Percentiles rank a stretch among this genome's conserved stretches.
Conservation (phyloP, 2,113 vertebrate species). For the Tapirus terrestris region DNA sequence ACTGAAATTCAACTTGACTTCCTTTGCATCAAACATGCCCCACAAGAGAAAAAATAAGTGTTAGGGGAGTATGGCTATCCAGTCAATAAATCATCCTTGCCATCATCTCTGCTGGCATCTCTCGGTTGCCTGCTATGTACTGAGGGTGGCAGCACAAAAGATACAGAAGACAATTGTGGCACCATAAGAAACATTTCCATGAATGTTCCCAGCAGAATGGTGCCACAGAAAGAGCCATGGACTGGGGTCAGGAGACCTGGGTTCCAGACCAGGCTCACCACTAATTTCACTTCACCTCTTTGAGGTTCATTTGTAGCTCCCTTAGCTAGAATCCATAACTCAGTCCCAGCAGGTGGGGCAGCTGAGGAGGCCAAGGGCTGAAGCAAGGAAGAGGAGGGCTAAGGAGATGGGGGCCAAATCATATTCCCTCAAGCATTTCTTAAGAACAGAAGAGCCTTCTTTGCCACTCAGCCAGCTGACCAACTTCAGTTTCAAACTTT, state of each 20-base stretch:
- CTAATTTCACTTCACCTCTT: slow-evolving; percentile 23
- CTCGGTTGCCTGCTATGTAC: neutral
- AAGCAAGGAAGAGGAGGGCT: neutral
- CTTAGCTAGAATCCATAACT: neutral
- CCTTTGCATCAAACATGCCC: neutral
- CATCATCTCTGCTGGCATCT: slow-evolving; percentile 5
- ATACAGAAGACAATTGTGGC: neutral
- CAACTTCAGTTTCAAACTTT: slow-evolving; percentile 48
- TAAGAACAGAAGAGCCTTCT: neutral
- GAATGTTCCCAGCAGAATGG: neutral
- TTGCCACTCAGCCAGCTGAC: neutral
- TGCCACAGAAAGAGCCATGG: neutral
- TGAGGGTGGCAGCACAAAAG: neutral
- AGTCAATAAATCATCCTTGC: neutral
- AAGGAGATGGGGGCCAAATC: neutral
- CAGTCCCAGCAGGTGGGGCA: neutral
- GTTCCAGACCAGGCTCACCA: neutral
- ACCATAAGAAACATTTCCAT: neutral
- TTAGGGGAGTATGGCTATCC: neutral
- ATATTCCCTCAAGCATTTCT: neutral
- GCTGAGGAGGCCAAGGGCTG: neutral
- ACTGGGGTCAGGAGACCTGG: neutral
- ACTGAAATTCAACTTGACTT: neutral
- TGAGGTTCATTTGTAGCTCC: neutral
- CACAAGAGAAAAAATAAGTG: neutral